A percentile compares a stretch with the other conserved stretches of the same genome.
phyloP scores from a whole-genome alignment of 1,140 invertebrate species.

The Diabrotica undecimpunctata region DNA sequence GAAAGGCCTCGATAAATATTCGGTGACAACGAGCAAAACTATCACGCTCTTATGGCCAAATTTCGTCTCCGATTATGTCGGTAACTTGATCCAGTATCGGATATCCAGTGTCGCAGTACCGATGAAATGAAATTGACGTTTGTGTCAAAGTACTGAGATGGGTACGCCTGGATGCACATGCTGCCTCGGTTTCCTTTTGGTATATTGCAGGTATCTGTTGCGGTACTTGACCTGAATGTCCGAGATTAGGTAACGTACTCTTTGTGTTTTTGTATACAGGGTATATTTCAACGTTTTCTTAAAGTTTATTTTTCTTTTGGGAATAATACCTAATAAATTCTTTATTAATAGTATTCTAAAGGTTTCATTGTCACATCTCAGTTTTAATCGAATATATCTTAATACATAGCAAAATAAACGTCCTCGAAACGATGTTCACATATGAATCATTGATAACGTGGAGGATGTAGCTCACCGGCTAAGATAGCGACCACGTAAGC shows the following conservation, averaged over 20 bases:
- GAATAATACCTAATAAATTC: too few relatives aligned
- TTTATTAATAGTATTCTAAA: too few relatives aligned
- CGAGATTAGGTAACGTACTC: constrained; percentile 11
- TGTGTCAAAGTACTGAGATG: constrained; percentile 6
- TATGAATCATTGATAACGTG: too few relatives aligned
- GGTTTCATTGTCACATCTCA: too few relatives aligned
- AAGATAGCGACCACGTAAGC: too few relatives aligned
- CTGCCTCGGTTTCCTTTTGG: constrained; percentile 2
- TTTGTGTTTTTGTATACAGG: not conserved
- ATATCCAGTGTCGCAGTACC: not conserved
- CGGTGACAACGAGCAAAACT: constrained; percentile 14
- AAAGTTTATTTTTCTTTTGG: too few relatives aligned
- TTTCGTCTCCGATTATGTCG: constrained; percentile 8
- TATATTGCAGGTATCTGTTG: constrained; percentile 10
- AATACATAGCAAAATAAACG: too few relatives aligned
- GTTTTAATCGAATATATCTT: too few relatives aligned
- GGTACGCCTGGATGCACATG: constrained; percentile 6
- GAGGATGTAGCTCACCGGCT: too few relatives aligned
- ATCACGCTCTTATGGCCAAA: constrained; percentile 11
- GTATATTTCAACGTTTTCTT: not conserved
- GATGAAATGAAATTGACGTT: constrained; percentile 6
- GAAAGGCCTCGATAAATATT: constrained; percentile 7
- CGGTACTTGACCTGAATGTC: constrained; percentile 6
- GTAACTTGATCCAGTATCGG: constrained; percentile 10
- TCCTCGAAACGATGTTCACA: too few relatives aligned